phyloP scores from a whole-genome alignment of 2,888 invertebrate species.

The Mesorhabditis sp. region DNA sequence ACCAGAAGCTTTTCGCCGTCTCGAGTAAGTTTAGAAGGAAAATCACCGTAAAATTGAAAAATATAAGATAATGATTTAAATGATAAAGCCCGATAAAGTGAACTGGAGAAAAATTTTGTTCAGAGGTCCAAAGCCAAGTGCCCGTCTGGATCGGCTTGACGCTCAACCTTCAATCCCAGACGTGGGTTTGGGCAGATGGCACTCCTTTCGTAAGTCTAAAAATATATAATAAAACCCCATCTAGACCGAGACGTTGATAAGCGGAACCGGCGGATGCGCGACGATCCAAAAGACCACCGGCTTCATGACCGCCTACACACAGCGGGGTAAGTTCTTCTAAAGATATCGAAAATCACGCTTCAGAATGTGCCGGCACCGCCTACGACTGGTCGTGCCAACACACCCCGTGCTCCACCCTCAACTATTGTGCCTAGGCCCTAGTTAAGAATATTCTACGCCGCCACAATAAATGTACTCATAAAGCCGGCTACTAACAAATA shows the following conservation, averaged over 20 bases:
- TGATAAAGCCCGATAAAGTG: no score
- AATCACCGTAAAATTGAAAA: background rate
- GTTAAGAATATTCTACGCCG: background rate
- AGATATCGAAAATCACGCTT: background rate
- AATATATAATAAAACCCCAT: background rate
- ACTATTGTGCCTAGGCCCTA: background rate
- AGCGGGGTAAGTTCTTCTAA: background rate
- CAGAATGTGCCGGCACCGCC: slow-evolving; percentile 3
- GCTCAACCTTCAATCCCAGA: background rate
- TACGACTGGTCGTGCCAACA: background rate
- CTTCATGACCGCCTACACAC: slow-evolving; percentile 1
- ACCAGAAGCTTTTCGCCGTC: background rate
- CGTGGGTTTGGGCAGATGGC: background rate
- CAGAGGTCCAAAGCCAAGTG: background rate
- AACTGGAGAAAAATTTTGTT: background rate
- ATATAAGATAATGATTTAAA: background rate
- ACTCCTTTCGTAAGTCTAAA: background rate
- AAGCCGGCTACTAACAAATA: no score
- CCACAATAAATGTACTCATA: no score
- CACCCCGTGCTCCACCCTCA: background rate
- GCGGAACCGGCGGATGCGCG: slow-evolving; percentile 3
- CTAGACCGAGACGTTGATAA: background rate
- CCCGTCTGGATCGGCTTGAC: slow-evolving; percentile 5
- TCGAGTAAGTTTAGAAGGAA: background rate
- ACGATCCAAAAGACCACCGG: background rate